Base-by-base conservation (phyloP, 2,888 invertebrate species). In the Brenthis daphne region DNA sequence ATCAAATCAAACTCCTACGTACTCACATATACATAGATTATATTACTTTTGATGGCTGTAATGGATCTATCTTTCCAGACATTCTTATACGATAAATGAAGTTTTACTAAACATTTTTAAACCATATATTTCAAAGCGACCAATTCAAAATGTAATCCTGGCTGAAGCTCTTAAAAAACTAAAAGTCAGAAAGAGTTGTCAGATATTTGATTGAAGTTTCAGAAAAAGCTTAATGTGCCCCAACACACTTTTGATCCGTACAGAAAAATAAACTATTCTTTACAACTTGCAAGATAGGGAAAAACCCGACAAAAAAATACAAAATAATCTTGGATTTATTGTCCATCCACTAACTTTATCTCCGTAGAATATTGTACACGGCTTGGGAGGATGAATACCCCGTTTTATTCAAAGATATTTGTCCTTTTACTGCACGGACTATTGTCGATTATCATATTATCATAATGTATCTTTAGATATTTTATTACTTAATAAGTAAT, bases 281-380 rank as follows among this genome's bases (percentile, higher is more conserved):
- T 53, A 63, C 53, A 63, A 63, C 63, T 63, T 63, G 37, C 51
- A 20, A 63, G 53, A 63, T 53, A 43, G 53, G 63, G 43, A 63
- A 63, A 63, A 63, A 20, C 37, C 53, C 16, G 37, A 37, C 33
- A 53, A 63, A 63, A 63, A 63, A 63, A 63, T 63, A 63, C 63
- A 33, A 51, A 20, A 63, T 63, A 53, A 63, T 63, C 63, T 63
- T 53, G 63, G 37, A 63, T 63, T 63, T 63, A 63, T 63, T 63
- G 63, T 63, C 63, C 63, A 20, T 16, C 53, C 37, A 33, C 63
- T 37, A 63, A 53, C 14, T 63, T 63, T 63, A 63, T 63, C 53
- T 63, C 37, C 16, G 51, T 57, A 63, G 37, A 37, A 63, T 63
- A 63, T 53, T 43, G 63, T 63, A 43, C 53, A 43, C 20, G 43